Base-by-base conservation (phyloP, 1,140 invertebrate genomes). In the Hyposmocoma kahamanoa region DNA sequence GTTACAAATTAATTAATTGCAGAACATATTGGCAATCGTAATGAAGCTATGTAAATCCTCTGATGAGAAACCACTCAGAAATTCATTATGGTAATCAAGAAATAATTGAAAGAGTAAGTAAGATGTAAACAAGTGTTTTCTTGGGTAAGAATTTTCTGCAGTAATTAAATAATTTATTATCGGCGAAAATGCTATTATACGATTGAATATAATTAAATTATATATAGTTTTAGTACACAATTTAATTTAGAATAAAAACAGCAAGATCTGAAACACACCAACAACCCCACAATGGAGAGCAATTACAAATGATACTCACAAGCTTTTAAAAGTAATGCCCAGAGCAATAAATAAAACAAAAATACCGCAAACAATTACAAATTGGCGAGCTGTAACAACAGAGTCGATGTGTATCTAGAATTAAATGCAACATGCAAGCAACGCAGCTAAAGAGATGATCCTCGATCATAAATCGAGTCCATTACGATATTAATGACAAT, bases 401-500 rank as follows among this genome's bases (percentile, higher is more conserved):
- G 30, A 45, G 56, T 45, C 26, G 46, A 49, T 51, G 42, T 42
- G 50, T 52, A 58, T 57, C 57, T 53, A 59, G 47, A 56, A 66
- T 63, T 64, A 64, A 69, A 73, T 58, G 56, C 57, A 54, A 47
- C 38, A 48, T 38, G 56, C 30, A 17, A 42, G 57, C 57, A 63
- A 66, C 67, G 69, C 69, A 67, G 67, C 57, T 50, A 28, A 62
- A 52, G 48, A 55, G 56, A 67, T 72, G 66, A 74, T 68, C 56
- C 56, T 50, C 54, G 56, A 50, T 56, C 64, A 67, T 76, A 72
- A 76, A 72, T 76, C 60, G 65, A 57, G 41, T 67, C 58, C 65
- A 72, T 72, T 76, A 72, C 63, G 51, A 64, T 71, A 71, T 76
- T 71, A 70, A 76, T 67, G 67, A 67, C 62, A 63, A 64, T 76